phyloP scores from a whole-genome alignment of 1,140 invertebrate species.

The Drosophila aff. region DNA sequence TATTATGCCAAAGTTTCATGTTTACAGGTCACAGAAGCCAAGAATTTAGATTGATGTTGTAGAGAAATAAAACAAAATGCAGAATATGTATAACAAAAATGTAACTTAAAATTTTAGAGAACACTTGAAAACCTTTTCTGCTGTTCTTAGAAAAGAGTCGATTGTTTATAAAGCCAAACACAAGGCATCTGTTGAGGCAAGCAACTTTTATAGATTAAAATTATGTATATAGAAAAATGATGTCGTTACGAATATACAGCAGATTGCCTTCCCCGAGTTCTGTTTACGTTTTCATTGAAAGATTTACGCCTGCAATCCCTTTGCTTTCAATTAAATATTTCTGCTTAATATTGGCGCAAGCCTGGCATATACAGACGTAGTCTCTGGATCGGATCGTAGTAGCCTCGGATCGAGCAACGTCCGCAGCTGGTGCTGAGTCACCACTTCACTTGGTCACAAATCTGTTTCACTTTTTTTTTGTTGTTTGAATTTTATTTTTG shows the following conservation, averaged over 20 bases:
- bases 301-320: constrained; percentile 15
- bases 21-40: neutral
- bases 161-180: constrained; percentile 12
- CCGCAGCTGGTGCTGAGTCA: constrained; percentile 46
- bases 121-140: neutral
- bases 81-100: neutral
- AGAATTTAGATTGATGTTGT: neutral
- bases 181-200: constrained; percentile 12
- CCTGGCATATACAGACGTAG: constrained; percentile 5
- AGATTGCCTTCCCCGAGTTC: constrained; percentile 12
- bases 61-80: neutral
- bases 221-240: constrained; percentile 2
- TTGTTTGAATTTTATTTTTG: constrained; percentile 18
- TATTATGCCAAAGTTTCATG: neutral
- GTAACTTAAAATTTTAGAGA: neutral
- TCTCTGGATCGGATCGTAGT: constrained; percentile 26
- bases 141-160: neutral
- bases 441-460: constrained; percentile 21
- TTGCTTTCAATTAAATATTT: constrained; percentile 30
- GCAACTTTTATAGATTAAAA: constrained; percentile 24
- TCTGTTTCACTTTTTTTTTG: constrained; percentile 34
- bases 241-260: neutral
- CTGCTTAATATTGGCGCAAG: constrained; percentile 15
- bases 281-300: constrained; percentile 27
- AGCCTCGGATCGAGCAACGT: constrained; percentile 34